These are phyloP conservation scores for Erethizon dorsatum DNA, from an alignment of 2,797 vertebrate genomes.

Conservation along the genomic window DNA sequence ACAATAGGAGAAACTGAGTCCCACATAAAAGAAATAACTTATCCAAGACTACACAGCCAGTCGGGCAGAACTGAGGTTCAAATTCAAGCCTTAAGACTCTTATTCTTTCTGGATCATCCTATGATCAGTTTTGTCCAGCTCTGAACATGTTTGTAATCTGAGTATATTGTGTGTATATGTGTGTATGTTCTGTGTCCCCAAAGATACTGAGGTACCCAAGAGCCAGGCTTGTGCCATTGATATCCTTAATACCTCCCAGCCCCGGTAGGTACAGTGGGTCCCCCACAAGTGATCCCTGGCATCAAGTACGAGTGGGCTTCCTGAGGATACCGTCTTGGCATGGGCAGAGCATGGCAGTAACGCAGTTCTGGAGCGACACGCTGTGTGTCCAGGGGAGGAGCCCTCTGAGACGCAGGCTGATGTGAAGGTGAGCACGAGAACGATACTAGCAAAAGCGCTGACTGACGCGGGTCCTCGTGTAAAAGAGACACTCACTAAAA, in stretches of 20 bases:
- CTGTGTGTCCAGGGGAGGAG: not conserved
- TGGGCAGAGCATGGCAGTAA: not conserved
- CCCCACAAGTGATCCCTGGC: not conserved
- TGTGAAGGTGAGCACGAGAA: constrained; percentile 6
- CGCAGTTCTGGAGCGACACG: not conserved
- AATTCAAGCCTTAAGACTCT: not conserved
- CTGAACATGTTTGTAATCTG: not conserved
- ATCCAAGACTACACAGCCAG: constrained; percentile 13
- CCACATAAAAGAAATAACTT: not conserved
- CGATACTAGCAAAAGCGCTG: not conserved
- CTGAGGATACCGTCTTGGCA: not conserved
- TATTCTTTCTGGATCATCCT: not conserved
- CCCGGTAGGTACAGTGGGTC: not conserved
- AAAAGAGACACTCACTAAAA: constrained; percentile 34
- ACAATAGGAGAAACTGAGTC: constrained; percentile 30
- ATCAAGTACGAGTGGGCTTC: not conserved
- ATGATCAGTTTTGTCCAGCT: not conserved
- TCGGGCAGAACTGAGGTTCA: not conserved
- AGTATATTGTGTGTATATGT: not conserved
- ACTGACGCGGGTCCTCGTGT: not conserved
- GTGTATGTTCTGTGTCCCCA: not conserved
- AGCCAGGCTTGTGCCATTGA: not conserved
- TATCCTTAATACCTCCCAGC: not conserved
- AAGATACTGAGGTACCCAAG: not conserved
- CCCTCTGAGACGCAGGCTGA: not conserved